Evolutionary conservation across 1,140 invertebrate genomes (phyloP).

Genomic region (Cydia splendana): DNA sequence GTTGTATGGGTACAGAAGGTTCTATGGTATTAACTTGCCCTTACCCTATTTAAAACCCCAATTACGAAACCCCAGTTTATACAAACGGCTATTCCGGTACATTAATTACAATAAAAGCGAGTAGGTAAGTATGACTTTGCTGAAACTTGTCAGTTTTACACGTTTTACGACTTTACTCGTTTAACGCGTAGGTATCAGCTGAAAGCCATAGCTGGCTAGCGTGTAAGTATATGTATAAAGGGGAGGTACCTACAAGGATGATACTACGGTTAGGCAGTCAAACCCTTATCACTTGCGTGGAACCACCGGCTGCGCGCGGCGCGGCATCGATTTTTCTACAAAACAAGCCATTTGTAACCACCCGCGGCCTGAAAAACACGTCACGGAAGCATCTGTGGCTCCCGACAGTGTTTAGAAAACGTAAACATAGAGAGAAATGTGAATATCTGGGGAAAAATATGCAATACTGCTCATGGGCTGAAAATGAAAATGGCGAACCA

Average conservation of each 20-base stretch:
- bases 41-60: not conserved
- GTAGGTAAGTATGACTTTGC: conserved; percentile 15
- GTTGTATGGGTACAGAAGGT: too few relatives aligned
- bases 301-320: conserved; percentile 67
- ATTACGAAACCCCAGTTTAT: not conserved
- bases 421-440: conserved; percentile 49
- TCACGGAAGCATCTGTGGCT: conserved; percentile 46
- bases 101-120: conserved; percentile 3
- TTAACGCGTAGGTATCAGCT: conserved; percentile 7
- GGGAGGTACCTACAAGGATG: conserved; percentile 23
- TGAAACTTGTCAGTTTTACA: conserved; percentile 15
- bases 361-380: conserved; percentile 72
- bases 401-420: conserved; percentile 44
- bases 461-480: conserved; percentile 49
- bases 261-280: conserved; percentile 16
- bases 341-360: conserved; percentile 71
- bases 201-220: conserved; percentile 14
- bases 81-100: not conserved
- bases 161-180: not conserved
- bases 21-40: not conserved
- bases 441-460: conserved; percentile 63
- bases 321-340: conserved; percentile 74
- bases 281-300: conserved; percentile 65
- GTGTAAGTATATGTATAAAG: conserved; percentile 5
- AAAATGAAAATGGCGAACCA: conserved; percentile 65